These are phyloP conservation scores for Tachina grossa DNA, from an alignment of 2,888 invertebrate genomes.

Conservation along the genomic window DNA sequence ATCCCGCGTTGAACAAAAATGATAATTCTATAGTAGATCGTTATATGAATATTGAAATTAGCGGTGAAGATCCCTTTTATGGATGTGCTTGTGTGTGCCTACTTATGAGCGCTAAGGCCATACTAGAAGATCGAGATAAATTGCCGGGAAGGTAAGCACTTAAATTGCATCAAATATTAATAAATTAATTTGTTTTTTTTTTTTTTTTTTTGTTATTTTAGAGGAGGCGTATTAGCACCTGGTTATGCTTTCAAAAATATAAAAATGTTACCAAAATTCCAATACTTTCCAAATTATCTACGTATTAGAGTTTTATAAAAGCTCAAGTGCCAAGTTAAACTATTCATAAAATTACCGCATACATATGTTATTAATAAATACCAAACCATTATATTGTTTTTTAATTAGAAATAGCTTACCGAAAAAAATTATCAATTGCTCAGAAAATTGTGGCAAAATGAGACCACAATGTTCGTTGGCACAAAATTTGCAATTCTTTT, in stretches of 20 bases:
- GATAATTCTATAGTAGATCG: conserved; percentile 19
- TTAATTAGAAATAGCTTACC: too few relatives aligned
- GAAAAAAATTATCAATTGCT: too few relatives aligned
- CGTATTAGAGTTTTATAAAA: conserved; percentile 42
- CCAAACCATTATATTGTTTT: too few relatives aligned
- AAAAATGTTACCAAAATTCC: conserved; percentile 59
- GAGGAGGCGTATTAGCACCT: conserved; percentile 70
- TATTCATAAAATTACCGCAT: too few relatives aligned
- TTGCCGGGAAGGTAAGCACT: conserved; percentile 67
- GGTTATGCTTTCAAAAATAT: conserved; percentile 71
- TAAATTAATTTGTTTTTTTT: background rate
- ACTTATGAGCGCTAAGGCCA: conserved; percentile 61
- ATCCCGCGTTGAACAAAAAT: background rate
- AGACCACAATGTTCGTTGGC: too few relatives aligned
- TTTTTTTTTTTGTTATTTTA: conserved; percentile 39
- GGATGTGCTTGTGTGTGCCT: conserved; percentile 66
- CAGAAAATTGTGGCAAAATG: too few relatives aligned
- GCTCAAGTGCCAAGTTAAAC: background rate
- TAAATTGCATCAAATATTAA: background rate
- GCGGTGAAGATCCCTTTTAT: conserved; percentile 68
- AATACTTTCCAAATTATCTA: conserved; percentile 58
- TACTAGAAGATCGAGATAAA: conserved; percentile 62
- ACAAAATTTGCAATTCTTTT: too few relatives aligned
- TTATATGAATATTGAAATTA: conserved; percentile 51
- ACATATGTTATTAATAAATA: too few relatives aligned